Conservation (phyloP, 2,888 invertebrate genomes). For the Agrotis ipsilon region DNA sequence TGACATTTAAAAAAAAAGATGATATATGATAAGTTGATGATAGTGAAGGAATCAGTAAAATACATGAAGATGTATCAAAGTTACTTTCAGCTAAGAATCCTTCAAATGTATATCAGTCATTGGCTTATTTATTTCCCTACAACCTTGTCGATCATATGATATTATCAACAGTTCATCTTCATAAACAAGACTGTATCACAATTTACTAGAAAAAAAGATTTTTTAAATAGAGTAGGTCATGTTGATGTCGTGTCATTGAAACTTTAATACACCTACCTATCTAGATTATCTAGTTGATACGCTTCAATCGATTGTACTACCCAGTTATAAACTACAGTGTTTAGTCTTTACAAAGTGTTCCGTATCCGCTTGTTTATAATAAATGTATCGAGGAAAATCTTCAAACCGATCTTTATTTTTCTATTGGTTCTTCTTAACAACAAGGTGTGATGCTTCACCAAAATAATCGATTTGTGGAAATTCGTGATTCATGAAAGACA, state of each 20-base stretch:
- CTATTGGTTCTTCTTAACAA: neutral
- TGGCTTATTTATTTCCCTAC: neutral
- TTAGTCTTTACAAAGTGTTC: conserved; percentile 12
- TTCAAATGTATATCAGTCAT: conserved; percentile 6
- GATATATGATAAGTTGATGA: too few relatives aligned
- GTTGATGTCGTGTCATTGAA: conserved; percentile 40
- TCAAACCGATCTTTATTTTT: neutral
- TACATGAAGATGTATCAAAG: neutral
- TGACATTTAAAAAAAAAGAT: too few relatives aligned
- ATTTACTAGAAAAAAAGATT: conserved; percentile 35
- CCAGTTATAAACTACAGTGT: neutral
- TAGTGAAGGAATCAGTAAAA: too few relatives aligned
- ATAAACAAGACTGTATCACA: conserved; percentile 21
- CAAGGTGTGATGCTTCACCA: neutral
- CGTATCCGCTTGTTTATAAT: conserved; percentile 5
- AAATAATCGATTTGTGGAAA: neutral
- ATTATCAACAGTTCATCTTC: neutral
- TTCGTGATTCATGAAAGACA: neutral
- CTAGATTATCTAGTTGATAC: conserved; percentile 38
- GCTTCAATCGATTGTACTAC: conserved; percentile 28
- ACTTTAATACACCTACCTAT: conserved; percentile 16
- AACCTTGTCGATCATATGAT: conserved; percentile 27
- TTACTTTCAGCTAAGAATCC: neutral
- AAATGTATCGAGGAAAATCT: conserved; percentile 1
- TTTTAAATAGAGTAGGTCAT: conserved; percentile 47